Base-by-base conservation (phyloP, 2,113 vertebrate species). In the Stercorarius parasiticus region DNA sequence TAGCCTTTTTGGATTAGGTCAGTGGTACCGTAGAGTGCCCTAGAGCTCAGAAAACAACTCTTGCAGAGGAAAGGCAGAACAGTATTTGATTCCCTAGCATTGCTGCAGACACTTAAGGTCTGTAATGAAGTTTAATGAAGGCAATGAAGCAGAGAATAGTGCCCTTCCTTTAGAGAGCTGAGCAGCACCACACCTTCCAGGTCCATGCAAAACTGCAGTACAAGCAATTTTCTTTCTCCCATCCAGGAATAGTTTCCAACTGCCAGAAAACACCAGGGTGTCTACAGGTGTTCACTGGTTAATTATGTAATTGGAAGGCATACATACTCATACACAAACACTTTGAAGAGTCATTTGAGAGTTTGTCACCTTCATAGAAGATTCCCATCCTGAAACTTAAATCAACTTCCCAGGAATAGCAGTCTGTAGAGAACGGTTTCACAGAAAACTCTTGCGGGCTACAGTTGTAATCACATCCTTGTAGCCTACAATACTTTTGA, bases 91-190 rank as follows among this genome's bases (percentile, higher is more conserved):
- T 95, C 88, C 85, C 69, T 22, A 65, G 87, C 78, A 81, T 20
- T 87, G 53, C 81, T 55, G 40, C 64, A 95, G 91, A 88, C 50
- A 61, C 56, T 95, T 69, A 52, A 64, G 91, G 59, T 73, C 79
- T 86, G 49, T 62, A 95, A 91, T 80, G 71, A 94, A 96, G 67
- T 86, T 94, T 89, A 97, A 96, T 82, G 82, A 97, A 88, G 6
- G 53, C 65, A 97, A 96, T 25, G 80, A 97, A 90, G 96, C 87
- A 83, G 47, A 93, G 84, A 93, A 58, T 32, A 86, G 72, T 80
- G 52, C 40, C 64, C 78, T 89, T 88, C 55, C 94, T 94, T 87
- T 20, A 56, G 77, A 83, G 79, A 91, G 30, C 38, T 53, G 49
- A 74, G 67, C 29, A 72, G 81, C 26, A n/a, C 88, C 64, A 62